Conservation (phyloP, 1,140 invertebrate genomes). For the Schlechtendalia chinensis region DNA sequence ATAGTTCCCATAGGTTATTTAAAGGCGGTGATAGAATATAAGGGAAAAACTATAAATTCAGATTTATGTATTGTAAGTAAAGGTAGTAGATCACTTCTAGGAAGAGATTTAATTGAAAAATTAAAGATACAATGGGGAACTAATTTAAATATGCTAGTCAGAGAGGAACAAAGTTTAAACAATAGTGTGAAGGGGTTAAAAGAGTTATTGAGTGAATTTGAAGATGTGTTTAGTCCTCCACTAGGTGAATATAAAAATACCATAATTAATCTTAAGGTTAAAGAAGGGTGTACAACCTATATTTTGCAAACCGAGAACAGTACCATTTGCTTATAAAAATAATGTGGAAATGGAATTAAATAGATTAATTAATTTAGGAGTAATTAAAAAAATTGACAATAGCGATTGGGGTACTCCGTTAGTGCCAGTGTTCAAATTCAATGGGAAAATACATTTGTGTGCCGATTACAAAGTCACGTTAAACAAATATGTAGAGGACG, state of each 20-base stretch:
- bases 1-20: neutral
- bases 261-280: neutral
- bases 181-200: neutral
- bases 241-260: neutral
- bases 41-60: neutral
- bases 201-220: neutral
- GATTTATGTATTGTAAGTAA: neutral
- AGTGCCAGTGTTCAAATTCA: neutral
- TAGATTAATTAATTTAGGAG: neutral
- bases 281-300: neutral
- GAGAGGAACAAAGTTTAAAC: neutral
- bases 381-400: neutral
- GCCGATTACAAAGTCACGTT: conserved; percentile 6
- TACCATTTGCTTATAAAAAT: neutral
- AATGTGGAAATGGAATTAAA: neutral
- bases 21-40: neutral
- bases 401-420: neutral
- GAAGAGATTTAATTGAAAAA: neutral
- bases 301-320: neutral
- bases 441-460: neutral
- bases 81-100: neutral
- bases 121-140: neutral
- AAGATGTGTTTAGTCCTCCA: neutral
- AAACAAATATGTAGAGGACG: conserved; percentile 3
- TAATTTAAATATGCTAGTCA: neutral